phyloP scores from a whole-genome alignment of 2,888 invertebrate genomes.

The Amorpha juglandis region DNA sequence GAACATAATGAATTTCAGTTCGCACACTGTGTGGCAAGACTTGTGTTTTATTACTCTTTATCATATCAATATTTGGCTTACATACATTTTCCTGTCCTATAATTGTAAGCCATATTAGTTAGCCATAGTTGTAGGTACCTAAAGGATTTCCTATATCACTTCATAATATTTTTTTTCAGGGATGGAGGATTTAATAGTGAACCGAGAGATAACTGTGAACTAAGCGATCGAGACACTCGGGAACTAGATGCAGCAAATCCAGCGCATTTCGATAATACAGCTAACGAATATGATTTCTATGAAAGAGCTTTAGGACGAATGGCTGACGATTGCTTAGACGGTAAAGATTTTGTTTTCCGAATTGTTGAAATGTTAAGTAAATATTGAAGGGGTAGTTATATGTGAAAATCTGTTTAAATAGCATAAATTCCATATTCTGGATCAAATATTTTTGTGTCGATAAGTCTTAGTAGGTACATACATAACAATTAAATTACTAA shows the following conservation, averaged over 20 bases:
- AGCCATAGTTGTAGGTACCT: not conserved
- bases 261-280: conserved; percentile 91
- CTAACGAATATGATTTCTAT: conserved; percentile 92
- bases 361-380: not conserved
- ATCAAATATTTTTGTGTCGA: no score
- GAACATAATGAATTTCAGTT: not conserved
- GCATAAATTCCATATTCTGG: no score
- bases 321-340: conserved; percentile 93
- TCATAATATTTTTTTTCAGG: conserved; percentile 59
- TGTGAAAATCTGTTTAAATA: not conserved
- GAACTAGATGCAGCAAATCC: conserved; percentile 94
- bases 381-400: not conserved
- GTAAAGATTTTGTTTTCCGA: conserved; percentile 72
- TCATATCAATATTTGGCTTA: not conserved
- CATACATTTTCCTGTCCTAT: not conserved
- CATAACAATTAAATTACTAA: no score
- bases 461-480: no score
- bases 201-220: conserved; percentile 92
- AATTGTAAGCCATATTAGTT: not conserved
- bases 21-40: not conserved
- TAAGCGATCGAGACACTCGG: conserved; percentile 93
- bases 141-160: not conserved
- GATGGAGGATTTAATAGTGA: conserved; percentile 86
- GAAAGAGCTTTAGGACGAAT: conserved; percentile 90
- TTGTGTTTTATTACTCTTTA: not conserved